phyloP scores from a whole-genome alignment of 2,797 vertebrate genomes.

The Galagoides demidoff region DNA sequence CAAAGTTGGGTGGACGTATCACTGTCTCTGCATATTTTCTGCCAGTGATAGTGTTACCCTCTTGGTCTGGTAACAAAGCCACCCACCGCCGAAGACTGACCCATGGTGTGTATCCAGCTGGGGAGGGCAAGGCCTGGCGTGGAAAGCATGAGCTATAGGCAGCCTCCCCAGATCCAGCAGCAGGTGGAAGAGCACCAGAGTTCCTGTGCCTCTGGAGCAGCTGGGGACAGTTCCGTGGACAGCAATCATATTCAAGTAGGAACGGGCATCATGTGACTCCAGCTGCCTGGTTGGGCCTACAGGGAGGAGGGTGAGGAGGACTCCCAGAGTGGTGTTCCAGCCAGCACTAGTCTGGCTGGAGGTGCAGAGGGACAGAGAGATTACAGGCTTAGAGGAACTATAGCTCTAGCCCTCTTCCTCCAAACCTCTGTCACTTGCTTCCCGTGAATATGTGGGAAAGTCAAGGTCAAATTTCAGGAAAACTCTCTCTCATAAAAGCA shows the following conservation, averaged over 20 bases:
- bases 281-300: background rate
- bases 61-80: no score
- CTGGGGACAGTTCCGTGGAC: background rate
- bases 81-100: background rate
- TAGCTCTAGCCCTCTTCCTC: background rate
- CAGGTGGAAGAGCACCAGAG: background rate
- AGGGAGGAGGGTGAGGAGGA: background rate
- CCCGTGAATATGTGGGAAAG: background rate
- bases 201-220: no score
- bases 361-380: background rate
- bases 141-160: background rate
- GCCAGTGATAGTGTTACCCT: no score
- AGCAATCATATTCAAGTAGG: no score
- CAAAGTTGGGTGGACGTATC: no score
- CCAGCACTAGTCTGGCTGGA: accelerated
- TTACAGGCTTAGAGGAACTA: background rate
- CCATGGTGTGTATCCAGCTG: accelerated
- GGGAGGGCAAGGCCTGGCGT: no score
- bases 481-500: background rate
- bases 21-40: no score
- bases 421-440: background rate
- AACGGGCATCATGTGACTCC: background rate
- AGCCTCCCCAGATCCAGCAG: no score
- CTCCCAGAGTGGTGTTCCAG: background rate
- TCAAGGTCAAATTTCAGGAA: background rate